Conservation (phyloP, 2,888 invertebrate genomes). For the Plebejus anna region DNA sequence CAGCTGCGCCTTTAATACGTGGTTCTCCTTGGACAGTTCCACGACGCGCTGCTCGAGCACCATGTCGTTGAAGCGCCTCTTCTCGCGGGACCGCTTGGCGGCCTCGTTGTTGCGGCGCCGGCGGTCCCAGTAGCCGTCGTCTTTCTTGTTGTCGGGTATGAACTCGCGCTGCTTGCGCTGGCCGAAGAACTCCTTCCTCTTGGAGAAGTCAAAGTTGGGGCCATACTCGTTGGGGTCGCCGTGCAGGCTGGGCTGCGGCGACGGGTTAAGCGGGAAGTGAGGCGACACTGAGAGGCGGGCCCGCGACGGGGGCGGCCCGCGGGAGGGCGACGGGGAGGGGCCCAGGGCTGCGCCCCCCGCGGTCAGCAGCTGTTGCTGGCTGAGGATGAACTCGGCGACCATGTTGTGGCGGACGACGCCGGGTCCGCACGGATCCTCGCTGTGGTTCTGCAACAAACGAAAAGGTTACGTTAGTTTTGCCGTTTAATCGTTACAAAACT, state of each 20-base stretch:
- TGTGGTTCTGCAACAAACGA: constrained; percentile 73
- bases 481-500: constrained; percentile 61
- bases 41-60: constrained; percentile 96
- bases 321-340: constrained; percentile 59
- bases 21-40: constrained; percentile 96
- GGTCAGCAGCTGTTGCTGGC: constrained; percentile 81
- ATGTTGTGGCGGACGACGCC: constrained; percentile 85
- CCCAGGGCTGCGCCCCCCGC: constrained; percentile 61
- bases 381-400: constrained; percentile 92
- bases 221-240: constrained; percentile 60
- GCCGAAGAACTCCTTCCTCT: constrained; percentile 91
- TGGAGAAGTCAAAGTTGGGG: constrained; percentile 81
- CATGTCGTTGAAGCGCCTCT: constrained; percentile 97
- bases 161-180: constrained; percentile 97
- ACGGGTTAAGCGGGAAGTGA: constrained; percentile 73
- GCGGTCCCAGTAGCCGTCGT: constrained; percentile 98
- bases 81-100: constrained; percentile 97
- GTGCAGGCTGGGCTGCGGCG: constrained; percentile 52
- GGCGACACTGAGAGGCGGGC: constrained; percentile 68
- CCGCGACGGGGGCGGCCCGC: constrained; percentile 60
- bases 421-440: constrained; percentile 72
- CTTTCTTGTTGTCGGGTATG: constrained; percentile 97
- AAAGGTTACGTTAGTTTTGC: constrained; percentile 54
- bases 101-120: constrained; percentile 98
- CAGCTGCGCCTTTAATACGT: constrained; percentile 94